Percentiles rank a stretch among this genome's conserved stretches.
These are phyloP conservation scores for Cydia amplana DNA, from an alignment of 1,140 invertebrate genomes.

Conservation along the genomic window DNA sequence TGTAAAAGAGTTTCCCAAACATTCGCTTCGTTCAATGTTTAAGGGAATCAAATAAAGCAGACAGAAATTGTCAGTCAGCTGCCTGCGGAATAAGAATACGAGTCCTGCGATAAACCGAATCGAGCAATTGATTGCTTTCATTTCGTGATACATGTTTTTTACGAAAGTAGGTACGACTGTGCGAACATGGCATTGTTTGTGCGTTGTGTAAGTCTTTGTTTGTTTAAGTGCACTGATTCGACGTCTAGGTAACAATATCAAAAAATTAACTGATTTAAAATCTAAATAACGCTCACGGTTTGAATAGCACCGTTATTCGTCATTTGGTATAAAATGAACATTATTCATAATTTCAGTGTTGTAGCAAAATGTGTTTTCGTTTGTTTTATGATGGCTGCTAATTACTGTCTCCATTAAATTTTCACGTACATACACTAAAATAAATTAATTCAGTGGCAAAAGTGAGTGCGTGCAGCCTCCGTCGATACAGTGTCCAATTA, in stretches of 20 bases:
- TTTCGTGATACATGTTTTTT: conserved; percentile 22
- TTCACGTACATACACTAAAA: no score
- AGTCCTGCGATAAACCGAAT: conserved; percentile 31
- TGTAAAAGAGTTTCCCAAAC: conserved; percentile 34
- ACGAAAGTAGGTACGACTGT: background rate
- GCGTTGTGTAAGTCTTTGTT: background rate
- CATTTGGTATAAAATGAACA: no score
- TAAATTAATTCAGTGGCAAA: no score
- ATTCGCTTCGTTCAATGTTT: conserved; percentile 40
- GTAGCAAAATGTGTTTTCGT: no score
- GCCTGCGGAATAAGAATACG: conserved; percentile 45
- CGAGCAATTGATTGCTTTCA: conserved; percentile 12
- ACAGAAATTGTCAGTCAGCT: conserved; percentile 41
- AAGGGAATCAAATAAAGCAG: conserved; percentile 45
- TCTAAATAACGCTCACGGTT: no score
- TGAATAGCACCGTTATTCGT: no score
- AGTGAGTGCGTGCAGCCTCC: background rate
- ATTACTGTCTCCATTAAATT: no score
- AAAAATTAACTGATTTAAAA: no score
- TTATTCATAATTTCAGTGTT: no score
- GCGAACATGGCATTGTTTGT: background rate
- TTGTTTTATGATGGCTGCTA: no score
- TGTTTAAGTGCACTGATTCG: background rate
- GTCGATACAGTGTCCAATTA: conserved; percentile 21
- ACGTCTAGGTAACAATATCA: no score